Percentiles rank a stretch among this genome's conserved stretches.
These are phyloP conservation scores for Crotalus helleri DNA, from an alignment of 2,113 vertebrate genomes.

Conservation along the genomic window DNA sequence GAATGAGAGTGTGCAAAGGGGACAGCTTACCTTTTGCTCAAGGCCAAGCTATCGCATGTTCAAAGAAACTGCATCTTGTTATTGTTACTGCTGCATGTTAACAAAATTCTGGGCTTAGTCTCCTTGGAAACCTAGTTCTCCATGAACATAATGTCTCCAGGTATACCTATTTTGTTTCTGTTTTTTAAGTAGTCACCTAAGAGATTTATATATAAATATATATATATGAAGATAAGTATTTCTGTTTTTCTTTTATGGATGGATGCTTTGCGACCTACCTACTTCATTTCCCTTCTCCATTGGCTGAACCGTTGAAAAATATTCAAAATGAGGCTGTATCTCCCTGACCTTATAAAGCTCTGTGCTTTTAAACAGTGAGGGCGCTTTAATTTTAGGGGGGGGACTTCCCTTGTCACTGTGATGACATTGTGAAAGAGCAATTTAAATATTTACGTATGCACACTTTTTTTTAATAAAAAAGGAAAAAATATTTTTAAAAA, in stretches of 20 bases:
- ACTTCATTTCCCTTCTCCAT: background rate
- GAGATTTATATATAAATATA: background rate
- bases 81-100: conserved; percentile 78
- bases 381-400: conserved; percentile 29
- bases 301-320: conserved; percentile 27
- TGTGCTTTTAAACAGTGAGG: conserved; percentile 15
- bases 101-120: conserved; percentile 45
- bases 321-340: background rate
- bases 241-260: background rate
- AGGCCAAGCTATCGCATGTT: conserved; percentile 56
- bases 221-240: background rate
- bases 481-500: background rate
- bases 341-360: background rate
- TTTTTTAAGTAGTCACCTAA: background rate
- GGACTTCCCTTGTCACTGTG: conserved; percentile 60
- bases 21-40: conserved; percentile 24
- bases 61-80: conserved; percentile 60
- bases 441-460: conserved; percentile 33
- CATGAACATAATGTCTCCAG: background rate
- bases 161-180: background rate
- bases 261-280: background rate
- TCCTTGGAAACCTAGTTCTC: conserved; percentile 17
- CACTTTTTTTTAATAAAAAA: conserved; percentile 37
- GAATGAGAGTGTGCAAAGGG: too few species aligned
- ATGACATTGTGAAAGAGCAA: conserved; percentile 57